Conservation (phyloP, 2,113 vertebrate species). For the Pongo abelii region DNA sequence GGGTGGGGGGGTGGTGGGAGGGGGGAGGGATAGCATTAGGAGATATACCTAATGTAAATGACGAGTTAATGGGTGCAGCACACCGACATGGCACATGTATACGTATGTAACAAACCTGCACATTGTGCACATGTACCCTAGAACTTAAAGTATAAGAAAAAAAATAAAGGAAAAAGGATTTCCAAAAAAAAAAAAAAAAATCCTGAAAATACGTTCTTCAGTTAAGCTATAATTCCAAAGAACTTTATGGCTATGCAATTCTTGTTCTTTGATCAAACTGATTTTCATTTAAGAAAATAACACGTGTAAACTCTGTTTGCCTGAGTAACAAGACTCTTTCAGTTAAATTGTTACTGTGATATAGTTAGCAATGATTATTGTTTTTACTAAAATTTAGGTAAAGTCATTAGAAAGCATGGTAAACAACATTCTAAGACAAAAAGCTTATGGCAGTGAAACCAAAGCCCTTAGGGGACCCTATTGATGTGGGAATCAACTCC, state of each 20-base stretch:
- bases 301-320: background rate
- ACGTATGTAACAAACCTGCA: too few relatives aligned
- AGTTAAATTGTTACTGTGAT: background rate
- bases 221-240: background rate
- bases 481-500: background rate
- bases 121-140: too few relatives aligned
- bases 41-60: too few relatives aligned
- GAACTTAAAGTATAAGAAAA: too few relatives aligned
- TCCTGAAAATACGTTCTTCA: background rate
- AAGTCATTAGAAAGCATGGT: background rate
- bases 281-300: constrained; percentile 7
- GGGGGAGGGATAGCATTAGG: too few relatives aligned
- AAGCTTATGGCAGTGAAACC: background rate
- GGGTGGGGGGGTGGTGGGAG: too few relatives aligned
- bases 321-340: background rate
- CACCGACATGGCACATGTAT: too few relatives aligned
- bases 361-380: background rate
- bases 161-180: too few relatives aligned
- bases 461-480: background rate
- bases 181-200: too few relatives aligned
- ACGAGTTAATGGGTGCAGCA: too few relatives aligned
- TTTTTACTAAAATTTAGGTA: background rate
- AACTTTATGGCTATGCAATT: background rate
- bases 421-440: background rate
- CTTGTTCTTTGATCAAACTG: background rate